A percentile compares a stretch with the other conserved stretches of the same genome.
Conservation (phyloP, 2,113 vertebrate species). For the Zootoca vivipara region DNA sequence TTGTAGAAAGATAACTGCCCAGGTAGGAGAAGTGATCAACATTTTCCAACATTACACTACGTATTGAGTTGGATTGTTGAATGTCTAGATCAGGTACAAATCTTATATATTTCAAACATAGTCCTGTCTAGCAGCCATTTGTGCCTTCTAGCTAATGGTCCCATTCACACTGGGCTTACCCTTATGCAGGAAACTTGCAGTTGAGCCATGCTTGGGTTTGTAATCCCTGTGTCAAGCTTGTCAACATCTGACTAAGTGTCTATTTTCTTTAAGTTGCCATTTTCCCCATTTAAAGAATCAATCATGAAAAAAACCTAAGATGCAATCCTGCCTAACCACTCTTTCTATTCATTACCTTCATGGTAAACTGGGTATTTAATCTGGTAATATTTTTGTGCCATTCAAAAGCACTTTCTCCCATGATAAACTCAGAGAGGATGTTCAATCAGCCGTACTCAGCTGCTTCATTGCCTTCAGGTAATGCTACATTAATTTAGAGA, state of each 20-base stretch:
- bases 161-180: background rate
- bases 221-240: background rate
- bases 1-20: no score
- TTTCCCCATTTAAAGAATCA: background rate
- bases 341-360: background rate
- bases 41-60: no score
- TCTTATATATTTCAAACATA: no score
- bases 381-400: conserved; percentile 4
- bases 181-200: background rate
- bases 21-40: no score
- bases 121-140: background rate
- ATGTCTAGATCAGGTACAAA: no score
- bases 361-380: background rate
- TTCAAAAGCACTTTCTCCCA: background rate
- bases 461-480: conserved; percentile 1
- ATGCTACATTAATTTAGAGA: conserved; percentile 13
- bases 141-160: background rate
- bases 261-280: background rate
- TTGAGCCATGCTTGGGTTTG: background rate
- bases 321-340: no score
- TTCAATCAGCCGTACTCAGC: background rate
- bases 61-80: no score
- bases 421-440: background rate
- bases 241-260: background rate
- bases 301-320: no score